Base-by-base conservation (phyloP, 2,113 vertebrate genomes). In the Rhea americana region DNA sequence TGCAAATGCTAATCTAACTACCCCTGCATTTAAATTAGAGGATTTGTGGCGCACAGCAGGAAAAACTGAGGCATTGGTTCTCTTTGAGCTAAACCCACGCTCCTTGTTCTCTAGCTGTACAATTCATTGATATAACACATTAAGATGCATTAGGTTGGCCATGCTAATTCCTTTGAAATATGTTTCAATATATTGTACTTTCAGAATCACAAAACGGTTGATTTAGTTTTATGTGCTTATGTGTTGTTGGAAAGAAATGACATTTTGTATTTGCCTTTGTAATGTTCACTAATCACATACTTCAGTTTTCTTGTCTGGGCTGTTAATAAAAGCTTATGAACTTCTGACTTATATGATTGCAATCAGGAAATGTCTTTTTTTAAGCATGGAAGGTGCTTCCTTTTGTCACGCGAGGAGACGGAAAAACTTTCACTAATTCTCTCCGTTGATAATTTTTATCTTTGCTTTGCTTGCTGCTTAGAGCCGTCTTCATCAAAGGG, bases 1-100 rank as follows among this genome's bases (percentile, higher is more conserved):
- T 24, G 92, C 61, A 91, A 88, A 82, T 47, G 41, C 30, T 82
- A 55, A 76, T 93, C 51, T 80, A 87, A 70, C 72, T 81, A 78
- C 45, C 22, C 32, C 53, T 39, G 28, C 41, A 12, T 68, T 90
- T 87, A 79, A 95, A 79, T 43, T 70, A 79, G 30, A 37, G 70
- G 77, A 91, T 90, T 87, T 87, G 41, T 59, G 73, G 74, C 65
- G 22, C 45, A 51, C 85, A 72, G 85, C 32, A 56, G 70, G 90
- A 55, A 65, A 45, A 77, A 39, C 19, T 10, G 66, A 88, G 45
- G 13, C 39, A 53, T 6, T 35, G 47, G 16, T 35, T 90, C 70
- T 37, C 62, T 82, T 55, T 66, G 51, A 86, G 43, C 7, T 25
- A 88, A 92, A 58, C 15, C 9, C 66, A 19, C 22, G 16, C 21